Evolutionary conservation across 2,113 vertebrate species (phyloP), one percentile per base, ranked within the genome.

Genomic region (Athene cunicularia): DNA sequence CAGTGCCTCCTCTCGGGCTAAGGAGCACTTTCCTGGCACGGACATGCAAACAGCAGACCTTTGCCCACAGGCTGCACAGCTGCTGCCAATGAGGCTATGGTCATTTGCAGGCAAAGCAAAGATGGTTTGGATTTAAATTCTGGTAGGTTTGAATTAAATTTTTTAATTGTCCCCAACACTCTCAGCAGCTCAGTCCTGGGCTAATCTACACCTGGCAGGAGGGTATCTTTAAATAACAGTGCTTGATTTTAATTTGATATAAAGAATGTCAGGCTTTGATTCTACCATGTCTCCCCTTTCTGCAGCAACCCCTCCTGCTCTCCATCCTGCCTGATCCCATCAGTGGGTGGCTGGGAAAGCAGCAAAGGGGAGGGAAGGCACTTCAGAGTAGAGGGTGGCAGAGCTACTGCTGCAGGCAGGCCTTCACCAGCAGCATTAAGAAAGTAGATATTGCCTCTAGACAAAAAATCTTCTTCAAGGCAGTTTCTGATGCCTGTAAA

Each of bases 51-150:
- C 43, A 85, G 74, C 86, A 93, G 58, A 94, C 55, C 50, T 90
- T 35, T 74, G 89, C 87, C 97, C 81, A 87, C 63, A 73, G 91
- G 95, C 94, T 90, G 81, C 71, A 86, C 95, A 95, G 95, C 94
- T 96, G 91, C 87, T 83, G 74, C 81, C 62, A 70, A 22, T 9
- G 11, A 66, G 47, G 77, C 77, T 73, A 18, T 12, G 35, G 63
- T 66, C 89, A 93, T 95, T 90, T 86, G 50, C 81, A 91, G 71
- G 50, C 80, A 87, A 87, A 95, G 80, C 37, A 91, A 91, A 90
- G 80, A 91, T 22, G 53, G 27, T 43, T 75, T 64, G 80, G 81
- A 87, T 81, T 79, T 87, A 87, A 93, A 91, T 80, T 64, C 52
- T 53, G 43, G 20, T 41, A 75, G 43, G 60, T 87, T 88, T 85